Evolutionary conservation across 2,888 invertebrate genomes (phyloP).

Genomic region (Thelaira solivaga): DNA sequence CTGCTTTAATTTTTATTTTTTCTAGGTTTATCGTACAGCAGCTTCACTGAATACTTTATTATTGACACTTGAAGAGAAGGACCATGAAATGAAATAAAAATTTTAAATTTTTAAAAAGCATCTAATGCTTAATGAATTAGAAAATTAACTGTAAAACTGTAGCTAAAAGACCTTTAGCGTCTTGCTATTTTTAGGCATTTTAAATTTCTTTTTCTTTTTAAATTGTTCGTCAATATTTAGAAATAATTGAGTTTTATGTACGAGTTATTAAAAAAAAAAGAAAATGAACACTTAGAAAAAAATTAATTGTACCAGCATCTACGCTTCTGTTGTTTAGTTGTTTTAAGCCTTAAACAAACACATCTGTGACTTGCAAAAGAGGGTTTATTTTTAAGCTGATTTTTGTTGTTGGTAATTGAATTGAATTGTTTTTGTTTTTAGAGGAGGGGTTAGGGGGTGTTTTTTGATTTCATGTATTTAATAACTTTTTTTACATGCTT

Average conservation of each 20-base stretch:
- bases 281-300: neutral
- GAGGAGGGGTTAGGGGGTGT: no score
- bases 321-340: neutral
- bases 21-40: slow-evolving; percentile 45
- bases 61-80: slow-evolving; percentile 24
- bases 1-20: neutral
- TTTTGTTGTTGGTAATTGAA: neutral
- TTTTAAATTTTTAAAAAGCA: neutral
- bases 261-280: neutral
- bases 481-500: no score
- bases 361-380: slow-evolving; percentile 8
- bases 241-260: no score
- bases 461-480: no score
- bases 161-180: no score
- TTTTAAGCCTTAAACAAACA: neutral
- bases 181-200: no score
- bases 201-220: no score
- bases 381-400: neutral
- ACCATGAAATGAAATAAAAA: neutral
- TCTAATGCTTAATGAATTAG: neutral
- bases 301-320: neutral
- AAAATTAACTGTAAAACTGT: no score
- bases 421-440: neutral
- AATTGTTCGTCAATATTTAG: no score
- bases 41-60: slow-evolving; percentile 37